Evolutionary conservation across 1,140 invertebrate genomes (phyloP).

Genomic region (Ephestia elutella): DNA sequence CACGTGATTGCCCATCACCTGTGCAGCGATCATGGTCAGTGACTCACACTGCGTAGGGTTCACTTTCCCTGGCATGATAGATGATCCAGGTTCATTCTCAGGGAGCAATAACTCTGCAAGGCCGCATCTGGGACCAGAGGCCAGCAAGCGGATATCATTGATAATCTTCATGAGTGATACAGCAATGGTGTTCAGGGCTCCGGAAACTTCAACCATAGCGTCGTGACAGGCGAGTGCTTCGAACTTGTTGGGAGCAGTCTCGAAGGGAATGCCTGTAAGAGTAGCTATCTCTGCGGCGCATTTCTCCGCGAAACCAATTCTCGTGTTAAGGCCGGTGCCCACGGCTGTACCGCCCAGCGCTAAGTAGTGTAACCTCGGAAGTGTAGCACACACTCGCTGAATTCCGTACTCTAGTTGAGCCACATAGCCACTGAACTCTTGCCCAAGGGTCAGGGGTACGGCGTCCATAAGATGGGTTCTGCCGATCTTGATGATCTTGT

Average conservation of each 20-base stretch:
- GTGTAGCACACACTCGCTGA: conserved; percentile 86
- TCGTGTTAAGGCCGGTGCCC: conserved; percentile 95
- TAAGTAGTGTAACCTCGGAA: conserved; percentile 91
- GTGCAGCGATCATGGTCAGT: conserved; percentile 98
- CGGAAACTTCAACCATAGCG: conserved; percentile 95
- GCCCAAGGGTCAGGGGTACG: conserved; percentile 96
- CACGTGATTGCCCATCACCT: conserved; percentile 99
- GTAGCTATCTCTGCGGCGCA: conserved; percentile 89
- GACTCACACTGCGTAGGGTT: conserved; percentile 99
- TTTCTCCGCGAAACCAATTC: conserved; percentile 91
- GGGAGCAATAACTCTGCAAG: conserved; percentile 95
- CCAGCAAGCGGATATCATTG: conserved; percentile 96
- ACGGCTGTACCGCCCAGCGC: conserved; percentile 98
- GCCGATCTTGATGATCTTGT: conserved; percentile 95
- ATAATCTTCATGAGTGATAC: conserved; percentile 98
- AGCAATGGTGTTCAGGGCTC: conserved; percentile 94
- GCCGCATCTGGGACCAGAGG: conserved; percentile 97
- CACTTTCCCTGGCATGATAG: conserved; percentile 99
- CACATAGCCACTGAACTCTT: conserved; percentile 97
- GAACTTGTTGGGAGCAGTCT: conserved; percentile 98
- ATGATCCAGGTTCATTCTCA: conserved; percentile 99
- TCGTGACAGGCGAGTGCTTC: conserved; percentile 97
- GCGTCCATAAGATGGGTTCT: conserved; percentile 93
- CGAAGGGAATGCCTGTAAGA: conserved; percentile 89
- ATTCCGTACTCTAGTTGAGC: conserved; percentile 92